These are phyloP conservation scores for Apis dorsata DNA, from an alignment of 1,140 invertebrate genomes.

Conservation along the genomic window DNA sequence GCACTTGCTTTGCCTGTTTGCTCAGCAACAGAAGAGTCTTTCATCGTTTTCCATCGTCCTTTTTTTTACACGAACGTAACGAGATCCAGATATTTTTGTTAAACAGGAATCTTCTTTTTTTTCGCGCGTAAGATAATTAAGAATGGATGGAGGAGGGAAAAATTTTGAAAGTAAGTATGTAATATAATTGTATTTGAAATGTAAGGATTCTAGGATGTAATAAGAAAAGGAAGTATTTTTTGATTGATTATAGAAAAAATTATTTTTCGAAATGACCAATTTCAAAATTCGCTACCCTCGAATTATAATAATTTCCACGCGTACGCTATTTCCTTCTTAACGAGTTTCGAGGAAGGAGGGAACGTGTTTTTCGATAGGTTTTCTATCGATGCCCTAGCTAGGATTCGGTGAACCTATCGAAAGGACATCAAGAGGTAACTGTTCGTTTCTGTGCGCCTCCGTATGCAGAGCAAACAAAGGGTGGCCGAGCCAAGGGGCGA, in stretches of 20 bases:
- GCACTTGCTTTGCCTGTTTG: not conserved
- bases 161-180: no score
- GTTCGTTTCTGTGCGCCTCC: slow-evolving; percentile 43
- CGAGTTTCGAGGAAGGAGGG: not conserved
- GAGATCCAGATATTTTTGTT: not conserved
- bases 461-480: slow-evolving; percentile 40
- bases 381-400: not conserved
- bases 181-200: no score
- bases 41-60: no score
- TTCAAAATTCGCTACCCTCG: no score
- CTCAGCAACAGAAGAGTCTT: not conserved
- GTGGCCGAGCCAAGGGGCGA: slow-evolving; percentile 27
- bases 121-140: no score
- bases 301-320: not conserved
- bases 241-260: no score
- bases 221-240: no score
- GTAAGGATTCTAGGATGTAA: no score
- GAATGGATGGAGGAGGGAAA: no score
- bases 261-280: no score
- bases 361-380: not conserved
- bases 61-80: not conserved
- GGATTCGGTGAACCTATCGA: slow-evolving; percentile 31
- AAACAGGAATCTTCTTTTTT: no score
- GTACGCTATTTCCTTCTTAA: no score
- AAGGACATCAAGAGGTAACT: slow-evolving; percentile 50